A percentile compares a stretch with the other conserved stretches of the same genome.
phyloP scores from a whole-genome alignment of 1,140 invertebrate genomes.

The Cotesia vestalis region DNA sequence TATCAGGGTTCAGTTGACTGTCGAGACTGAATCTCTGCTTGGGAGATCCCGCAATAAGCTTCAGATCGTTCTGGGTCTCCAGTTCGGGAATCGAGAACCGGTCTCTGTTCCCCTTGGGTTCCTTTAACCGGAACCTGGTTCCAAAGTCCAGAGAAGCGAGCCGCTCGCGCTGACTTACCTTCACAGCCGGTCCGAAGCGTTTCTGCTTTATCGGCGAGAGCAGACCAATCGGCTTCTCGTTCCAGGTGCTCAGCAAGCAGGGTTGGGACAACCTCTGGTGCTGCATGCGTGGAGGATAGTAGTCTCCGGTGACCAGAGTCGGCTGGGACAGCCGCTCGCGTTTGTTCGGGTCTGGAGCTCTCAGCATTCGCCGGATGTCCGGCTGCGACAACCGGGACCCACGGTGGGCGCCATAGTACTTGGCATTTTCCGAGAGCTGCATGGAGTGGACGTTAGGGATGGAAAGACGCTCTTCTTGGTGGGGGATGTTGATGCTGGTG shows the following conservation, averaged over 20 bases:
- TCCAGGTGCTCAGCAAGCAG: constrained; percentile 46
- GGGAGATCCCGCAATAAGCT: constrained; percentile 56
- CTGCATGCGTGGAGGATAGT: constrained; percentile 45
- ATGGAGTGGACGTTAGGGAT: constrained; percentile 47
- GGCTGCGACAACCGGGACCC: constrained; percentile 44
- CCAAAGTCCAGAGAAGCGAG: constrained; percentile 58
- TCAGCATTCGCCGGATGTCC: constrained; percentile 41
- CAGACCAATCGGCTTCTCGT: constrained; percentile 43
- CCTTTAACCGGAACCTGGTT: constrained; percentile 42
- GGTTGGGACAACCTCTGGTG: constrained; percentile 60
- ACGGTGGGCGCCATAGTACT: constrained; percentile 37
- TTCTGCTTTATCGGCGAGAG: constrained; percentile 52
- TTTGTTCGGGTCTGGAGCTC: constrained; percentile 45
- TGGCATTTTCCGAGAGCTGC: constrained; percentile 33
- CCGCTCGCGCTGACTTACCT: constrained; percentile 52
- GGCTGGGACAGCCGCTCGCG: constrained; percentile 60
- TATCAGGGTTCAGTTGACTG: constrained; percentile 53
- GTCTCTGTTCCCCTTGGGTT: constrained; percentile 56
- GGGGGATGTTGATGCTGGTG: constrained; percentile 46
- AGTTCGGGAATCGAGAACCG: constrained; percentile 60
- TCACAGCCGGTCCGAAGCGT: constrained; percentile 42
- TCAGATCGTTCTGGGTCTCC: constrained; percentile 58
- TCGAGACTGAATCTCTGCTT: constrained; percentile 61
- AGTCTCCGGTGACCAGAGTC: constrained; percentile 56
- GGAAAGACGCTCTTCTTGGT: constrained; percentile 54